Conservation (phyloP, 2,888 invertebrate genomes). For the Chrysolina americana region DNA sequence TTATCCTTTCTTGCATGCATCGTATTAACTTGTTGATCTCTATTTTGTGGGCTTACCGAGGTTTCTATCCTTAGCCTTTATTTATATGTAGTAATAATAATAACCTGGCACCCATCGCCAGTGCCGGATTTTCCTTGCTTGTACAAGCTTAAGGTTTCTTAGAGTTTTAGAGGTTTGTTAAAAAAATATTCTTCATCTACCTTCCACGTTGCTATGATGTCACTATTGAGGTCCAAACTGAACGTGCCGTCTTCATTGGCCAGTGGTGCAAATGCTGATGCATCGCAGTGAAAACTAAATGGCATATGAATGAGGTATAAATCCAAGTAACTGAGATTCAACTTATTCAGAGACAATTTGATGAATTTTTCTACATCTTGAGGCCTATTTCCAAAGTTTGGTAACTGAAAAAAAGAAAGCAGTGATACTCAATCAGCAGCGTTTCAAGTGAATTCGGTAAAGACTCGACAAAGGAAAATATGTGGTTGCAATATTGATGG, state of each 20-base stretch:
- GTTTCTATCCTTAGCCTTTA: too few relatives aligned
- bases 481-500: too few relatives aligned
- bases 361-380: slow-evolving; percentile 78
- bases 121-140: too few relatives aligned
- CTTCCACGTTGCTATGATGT: slow-evolving; percentile 82
- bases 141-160: background rate
- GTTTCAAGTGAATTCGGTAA: too few relatives aligned
- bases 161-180: background rate
- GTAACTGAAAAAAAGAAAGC: slow-evolving; percentile 72
- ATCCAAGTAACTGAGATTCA: slow-evolving; percentile 82
- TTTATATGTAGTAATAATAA: too few relatives aligned
- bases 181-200: slow-evolving; percentile 63
- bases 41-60: too few relatives aligned
- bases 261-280: slow-evolving; percentile 72
- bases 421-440: too few relatives aligned
- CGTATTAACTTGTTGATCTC: too few relatives aligned
- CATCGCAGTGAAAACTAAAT: slow-evolving; percentile 76
- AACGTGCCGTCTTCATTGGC: slow-evolving; percentile 75
- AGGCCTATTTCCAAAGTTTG: slow-evolving; percentile 79
- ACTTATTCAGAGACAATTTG: slow-evolving; percentile 75
- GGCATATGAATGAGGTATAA: slow-evolving; percentile 86
- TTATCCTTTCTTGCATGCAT: too few relatives aligned
- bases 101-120: too few relatives aligned
- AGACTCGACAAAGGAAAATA: too few relatives aligned
- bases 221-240: slow-evolving; percentile 75